These are phyloP conservation scores for Elephantulus edwardii DNA, from an alignment of 2,113 vertebrate genomes.

Conservation along the genomic window DNA sequence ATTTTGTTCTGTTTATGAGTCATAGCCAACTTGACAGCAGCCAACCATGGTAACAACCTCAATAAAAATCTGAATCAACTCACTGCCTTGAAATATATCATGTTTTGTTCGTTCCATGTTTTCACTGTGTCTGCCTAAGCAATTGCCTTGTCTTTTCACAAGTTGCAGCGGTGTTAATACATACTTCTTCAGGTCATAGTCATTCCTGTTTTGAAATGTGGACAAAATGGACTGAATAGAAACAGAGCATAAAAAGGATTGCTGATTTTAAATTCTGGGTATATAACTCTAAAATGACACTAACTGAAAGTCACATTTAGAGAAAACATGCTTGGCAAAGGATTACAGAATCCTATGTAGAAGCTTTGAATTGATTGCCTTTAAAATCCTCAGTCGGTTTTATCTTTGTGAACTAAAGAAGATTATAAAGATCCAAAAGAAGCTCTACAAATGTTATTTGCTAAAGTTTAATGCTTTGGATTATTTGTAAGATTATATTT, in stretches of 20 bases:
- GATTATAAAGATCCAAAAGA: background rate
- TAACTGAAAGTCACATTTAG: constrained; percentile 43
- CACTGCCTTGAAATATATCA: background rate
- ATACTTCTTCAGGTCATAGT: no score
- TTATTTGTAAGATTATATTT: background rate
- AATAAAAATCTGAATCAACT: background rate
- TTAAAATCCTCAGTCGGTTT: background rate
- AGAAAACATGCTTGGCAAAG: background rate
- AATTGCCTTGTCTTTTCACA: constrained; percentile 6
- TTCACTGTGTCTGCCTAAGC: background rate
- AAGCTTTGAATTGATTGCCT: background rate
- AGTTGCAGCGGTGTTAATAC: background rate
- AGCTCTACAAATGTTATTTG: background rate
- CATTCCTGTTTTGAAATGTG: constrained; percentile 1
- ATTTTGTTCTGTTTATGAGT: no score
- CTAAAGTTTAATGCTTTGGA: background rate
- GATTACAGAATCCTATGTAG: background rate
- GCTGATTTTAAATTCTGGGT: background rate
- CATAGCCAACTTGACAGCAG: no score
- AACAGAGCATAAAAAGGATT: constrained; percentile 1
- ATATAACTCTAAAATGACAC: background rate
- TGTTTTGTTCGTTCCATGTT: background rate
- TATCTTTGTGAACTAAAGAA: background rate
- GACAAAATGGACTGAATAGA: background rate
- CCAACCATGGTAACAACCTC: no score